Conservation (phyloP, 1,140 invertebrate species). For the Zaprionus capensis region DNA sequence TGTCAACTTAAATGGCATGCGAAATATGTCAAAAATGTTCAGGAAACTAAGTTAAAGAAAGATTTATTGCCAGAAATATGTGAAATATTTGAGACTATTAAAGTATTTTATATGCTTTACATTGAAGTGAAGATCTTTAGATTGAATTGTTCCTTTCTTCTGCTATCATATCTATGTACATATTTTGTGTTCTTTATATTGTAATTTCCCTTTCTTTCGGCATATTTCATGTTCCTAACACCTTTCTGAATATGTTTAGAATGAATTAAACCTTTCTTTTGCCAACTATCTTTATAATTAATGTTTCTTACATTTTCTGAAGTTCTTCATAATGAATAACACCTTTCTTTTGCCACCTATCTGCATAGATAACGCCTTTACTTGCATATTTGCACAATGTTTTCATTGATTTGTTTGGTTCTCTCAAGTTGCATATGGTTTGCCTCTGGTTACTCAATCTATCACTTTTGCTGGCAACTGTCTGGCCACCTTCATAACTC, state of each 20-base stretch:
- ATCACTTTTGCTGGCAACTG: background rate
- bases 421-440: background rate
- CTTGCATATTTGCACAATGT: too few species aligned
- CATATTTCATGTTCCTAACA: too few species aligned
- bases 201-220: too few species aligned
- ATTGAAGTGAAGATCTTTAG: background rate
- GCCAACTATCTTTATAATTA: too few species aligned
- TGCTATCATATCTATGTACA: background rate
- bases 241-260: too few species aligned
- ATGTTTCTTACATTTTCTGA: too few species aligned
- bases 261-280: too few species aligned
- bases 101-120: background rate
- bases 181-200: background rate
- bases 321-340: background rate
- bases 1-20: slow-evolving; percentile 1
- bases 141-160: background rate
- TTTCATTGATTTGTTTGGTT: too few species aligned
- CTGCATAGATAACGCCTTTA: fast-evolving
- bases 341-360: too few species aligned
- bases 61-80: background rate
- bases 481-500: background rate
- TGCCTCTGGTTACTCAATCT: background rate
- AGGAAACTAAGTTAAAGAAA: background rate
- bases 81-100: background rate
- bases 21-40: slow-evolving; percentile 12